Evolutionary conservation across 1,140 invertebrate genomes (phyloP).

Genomic region (Drosophila nikananu): DNA sequence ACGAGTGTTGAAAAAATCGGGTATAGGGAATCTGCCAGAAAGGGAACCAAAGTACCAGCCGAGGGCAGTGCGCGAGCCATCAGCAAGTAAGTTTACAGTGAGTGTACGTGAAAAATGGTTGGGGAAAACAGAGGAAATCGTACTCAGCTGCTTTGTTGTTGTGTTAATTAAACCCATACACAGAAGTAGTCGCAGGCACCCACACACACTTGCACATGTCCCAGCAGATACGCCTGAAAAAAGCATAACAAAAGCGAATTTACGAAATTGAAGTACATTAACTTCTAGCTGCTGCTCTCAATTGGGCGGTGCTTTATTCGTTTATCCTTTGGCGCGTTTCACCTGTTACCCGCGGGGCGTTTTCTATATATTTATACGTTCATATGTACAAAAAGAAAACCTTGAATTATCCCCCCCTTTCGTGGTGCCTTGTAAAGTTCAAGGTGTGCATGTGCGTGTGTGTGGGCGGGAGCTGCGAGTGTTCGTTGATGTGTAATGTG

Average conservation of each 20-base stretch:
- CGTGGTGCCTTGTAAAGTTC: slow-evolving; percentile 65
- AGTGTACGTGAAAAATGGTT: slow-evolving; percentile 20
- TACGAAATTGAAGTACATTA: slow-evolving; percentile 45
- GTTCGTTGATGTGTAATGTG: slow-evolving; percentile 22
- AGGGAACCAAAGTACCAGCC: slow-evolving; percentile 8
- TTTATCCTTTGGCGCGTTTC: slow-evolving; percentile 26
- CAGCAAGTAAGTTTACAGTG: slow-evolving; percentile 52
- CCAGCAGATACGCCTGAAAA: slow-evolving; percentile 35
- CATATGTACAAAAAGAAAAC: slow-evolving; percentile 35
- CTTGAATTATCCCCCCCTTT: slow-evolving; percentile 39
- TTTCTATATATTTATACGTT: neutral
- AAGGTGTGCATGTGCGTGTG: slow-evolving; percentile 46
- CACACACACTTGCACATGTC: slow-evolving; percentile 6
- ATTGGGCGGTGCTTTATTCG: slow-evolving; percentile 12
- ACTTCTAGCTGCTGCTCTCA: slow-evolving; percentile 29
- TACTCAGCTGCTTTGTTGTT: slow-evolving; percentile 67
- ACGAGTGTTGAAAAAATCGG: slow-evolving; percentile 46
- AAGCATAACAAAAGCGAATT: slow-evolving; percentile 71
- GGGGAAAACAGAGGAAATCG: slow-evolving; percentile 27
- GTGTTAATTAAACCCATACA: slow-evolving; percentile 59
- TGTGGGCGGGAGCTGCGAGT: slow-evolving; percentile 35
- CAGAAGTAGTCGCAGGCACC: slow-evolving; percentile 4
- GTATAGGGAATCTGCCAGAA: slow-evolving; percentile 23
- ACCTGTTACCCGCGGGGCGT: slow-evolving; percentile 51
- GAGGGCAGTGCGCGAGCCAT: slow-evolving; percentile 18